Evolutionary conservation across 2,113 vertebrate genomes (phyloP), one percentile per base, ranked within the genome.

Genomic region (Bujurquina vittata): DNA sequence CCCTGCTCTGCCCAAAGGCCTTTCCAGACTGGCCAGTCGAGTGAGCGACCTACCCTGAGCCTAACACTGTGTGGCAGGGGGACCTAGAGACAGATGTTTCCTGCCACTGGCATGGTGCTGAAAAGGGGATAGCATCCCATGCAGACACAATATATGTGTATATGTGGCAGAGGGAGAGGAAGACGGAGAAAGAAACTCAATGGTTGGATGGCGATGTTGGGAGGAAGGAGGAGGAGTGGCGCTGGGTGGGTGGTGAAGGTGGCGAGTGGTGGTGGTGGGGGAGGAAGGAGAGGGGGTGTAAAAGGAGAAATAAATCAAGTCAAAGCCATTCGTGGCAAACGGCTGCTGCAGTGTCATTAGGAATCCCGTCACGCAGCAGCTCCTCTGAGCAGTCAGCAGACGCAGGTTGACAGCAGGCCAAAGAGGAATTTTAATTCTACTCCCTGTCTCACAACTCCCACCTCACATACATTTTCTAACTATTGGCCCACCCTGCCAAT

Each of bases 41-140:
- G 87, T 92, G 88, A 90, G 88, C 75, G 92, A 88, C 73, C 93
- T 73, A 23, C 90, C 85, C 93, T 93, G 94, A 91, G 93, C 95
- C 80, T 94, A 94, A 94, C 85, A 11, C 58, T 87, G 88, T 55
- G 86, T 93, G 95, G 94, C 96, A 96, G 94, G 75, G 73, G 43
- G 91, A 94, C 75, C 84, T 91, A 90, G 31, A 86, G 96, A 96
- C 96, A 96, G 96, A 96, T 97, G 97, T 94, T 97, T 87, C 90
- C 91, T 97, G 96, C 96, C 96, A 97, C 86, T 87, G 94, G 96
- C 96, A 83, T 88, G 65, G 58, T 20, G 87, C 84, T 69, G 72
- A 87, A 82, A 83, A 90, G 87, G 84, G 86, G 88, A 89, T 84
- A 57, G 62, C 58, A 52, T 76, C 75, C 60, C 63, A 33, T 85